phyloP scores from a whole-genome alignment of 2,888 invertebrate species.

The Drosophila nigricruria region DNA sequence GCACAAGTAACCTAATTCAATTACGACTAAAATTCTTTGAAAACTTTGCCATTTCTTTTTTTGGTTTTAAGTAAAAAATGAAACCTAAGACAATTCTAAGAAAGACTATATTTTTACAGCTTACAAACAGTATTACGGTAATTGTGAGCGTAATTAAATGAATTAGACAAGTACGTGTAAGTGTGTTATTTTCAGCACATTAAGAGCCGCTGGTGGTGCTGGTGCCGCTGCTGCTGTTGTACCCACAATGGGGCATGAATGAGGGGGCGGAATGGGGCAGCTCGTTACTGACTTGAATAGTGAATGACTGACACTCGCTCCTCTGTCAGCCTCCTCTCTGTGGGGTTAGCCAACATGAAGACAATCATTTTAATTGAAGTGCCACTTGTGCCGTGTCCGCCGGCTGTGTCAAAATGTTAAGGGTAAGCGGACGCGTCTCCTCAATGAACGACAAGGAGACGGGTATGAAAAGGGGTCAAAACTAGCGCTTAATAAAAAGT shows the following conservation, averaged over 20 bases:
- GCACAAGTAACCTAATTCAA: slow-evolving; percentile 8
- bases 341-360: slow-evolving; percentile 61
- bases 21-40: not conserved
- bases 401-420: slow-evolving; percentile 20
- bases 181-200: slow-evolving; percentile 76
- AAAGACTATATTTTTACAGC: slow-evolving; percentile 8
- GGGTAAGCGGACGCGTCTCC: slow-evolving; percentile 35
- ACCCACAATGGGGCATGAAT: slow-evolving; percentile 31
- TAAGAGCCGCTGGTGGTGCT: slow-evolving; percentile 59
- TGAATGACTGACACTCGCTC: slow-evolving; percentile 6
- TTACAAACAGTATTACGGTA: slow-evolving; percentile 31
- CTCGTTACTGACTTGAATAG: slow-evolving; percentile 39
- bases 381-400: slow-evolving; percentile 63
- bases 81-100: slow-evolving; percentile 1
- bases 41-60: slow-evolving; percentile 2
- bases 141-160: slow-evolving; percentile 76
- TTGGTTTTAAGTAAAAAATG: slow-evolving; percentile 11
- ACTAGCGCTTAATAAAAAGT: slow-evolving; percentile 48
- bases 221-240: slow-evolving; percentile 45
- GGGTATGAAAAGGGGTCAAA: slow-evolving; percentile 6
- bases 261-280: slow-evolving; percentile 29
- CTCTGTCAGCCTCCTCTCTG: slow-evolving; percentile 6
- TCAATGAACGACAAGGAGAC: slow-evolving; percentile 20
- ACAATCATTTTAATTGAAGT: slow-evolving; percentile 81
- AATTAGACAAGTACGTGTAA: slow-evolving; percentile 77